phyloP scores from a whole-genome alignment of 1,140 invertebrate genomes.

The Drosophila ironensis region DNA sequence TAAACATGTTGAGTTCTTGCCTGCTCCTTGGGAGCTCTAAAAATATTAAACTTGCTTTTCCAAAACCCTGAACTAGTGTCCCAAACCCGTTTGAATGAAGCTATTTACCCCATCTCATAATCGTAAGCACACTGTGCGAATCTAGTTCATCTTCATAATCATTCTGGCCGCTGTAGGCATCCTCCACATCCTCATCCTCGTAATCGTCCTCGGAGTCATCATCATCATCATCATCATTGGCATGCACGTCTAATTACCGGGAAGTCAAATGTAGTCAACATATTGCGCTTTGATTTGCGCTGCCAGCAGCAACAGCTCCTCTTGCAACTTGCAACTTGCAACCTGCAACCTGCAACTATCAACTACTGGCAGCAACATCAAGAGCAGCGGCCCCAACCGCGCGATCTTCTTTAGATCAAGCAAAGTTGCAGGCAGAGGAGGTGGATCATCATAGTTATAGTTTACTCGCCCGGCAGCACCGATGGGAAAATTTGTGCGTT shows the following conservation, averaged over 20 bases:
- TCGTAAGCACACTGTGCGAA: background rate
- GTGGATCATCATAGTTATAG: constrained; percentile 65
- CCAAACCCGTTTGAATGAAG: too few relatives aligned
- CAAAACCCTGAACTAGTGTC: too few relatives aligned
- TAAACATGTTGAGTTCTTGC: too few relatives aligned
- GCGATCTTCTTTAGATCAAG: constrained; percentile 6
- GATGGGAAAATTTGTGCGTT: constrained; percentile 75
- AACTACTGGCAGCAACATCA: constrained; percentile 15
- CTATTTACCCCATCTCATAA: background rate
- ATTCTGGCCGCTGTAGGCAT: background rate
- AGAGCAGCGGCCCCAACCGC: constrained; percentile 8
- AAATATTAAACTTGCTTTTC: too few relatives aligned
- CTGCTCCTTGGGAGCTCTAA: too few relatives aligned
- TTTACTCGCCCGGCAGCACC: constrained; percentile 45
- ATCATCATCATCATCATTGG: constrained; percentile 41
- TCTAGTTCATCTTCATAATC: background rate
- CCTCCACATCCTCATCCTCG: background rate
- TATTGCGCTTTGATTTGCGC: constrained; percentile 76
- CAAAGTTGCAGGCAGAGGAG: constrained; percentile 21
- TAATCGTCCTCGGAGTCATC: constrained; percentile 2
- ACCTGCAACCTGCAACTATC: background rate
- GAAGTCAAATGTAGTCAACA: constrained; percentile 80
- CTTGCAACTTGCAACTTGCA: constrained; percentile 7
- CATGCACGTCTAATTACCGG: constrained; percentile 77
- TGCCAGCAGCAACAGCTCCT: constrained; percentile 45